These are phyloP conservation scores for Andrena marginata DNA, from an alignment of 2,888 invertebrate species.

Conservation along the genomic window DNA sequence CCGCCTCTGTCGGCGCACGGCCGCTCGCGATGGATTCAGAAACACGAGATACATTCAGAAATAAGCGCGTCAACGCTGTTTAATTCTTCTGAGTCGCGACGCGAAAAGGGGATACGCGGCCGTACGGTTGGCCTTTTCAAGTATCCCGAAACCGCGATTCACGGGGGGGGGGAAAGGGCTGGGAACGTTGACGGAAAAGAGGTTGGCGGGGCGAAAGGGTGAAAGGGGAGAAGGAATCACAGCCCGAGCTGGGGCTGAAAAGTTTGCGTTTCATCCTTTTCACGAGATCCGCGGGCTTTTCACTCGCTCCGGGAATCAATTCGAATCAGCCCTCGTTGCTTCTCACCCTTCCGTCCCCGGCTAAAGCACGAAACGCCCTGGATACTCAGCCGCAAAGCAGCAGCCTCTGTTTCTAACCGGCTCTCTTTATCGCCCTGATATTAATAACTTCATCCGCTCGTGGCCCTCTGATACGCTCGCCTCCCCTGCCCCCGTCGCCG, in stretches of 20 bases:
- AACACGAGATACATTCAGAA: not conserved
- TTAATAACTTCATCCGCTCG: constrained; percentile 55
- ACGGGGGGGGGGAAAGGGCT: constrained; percentile 2
- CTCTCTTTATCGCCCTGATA: constrained; percentile 35
- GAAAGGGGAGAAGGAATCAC: constrained; percentile 51
- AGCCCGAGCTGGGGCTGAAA: constrained; percentile 58
- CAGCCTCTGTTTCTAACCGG: constrained; percentile 32
- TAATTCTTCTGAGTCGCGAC: constrained; percentile 24
- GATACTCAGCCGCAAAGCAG: constrained; percentile 33
- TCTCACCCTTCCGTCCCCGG: constrained; percentile 26
- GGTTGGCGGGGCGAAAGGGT: not conserved
- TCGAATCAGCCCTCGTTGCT: constrained; percentile 60
- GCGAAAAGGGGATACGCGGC: constrained; percentile 6
- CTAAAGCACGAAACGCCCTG: constrained; percentile 29
- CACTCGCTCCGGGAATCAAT: constrained; percentile 69
- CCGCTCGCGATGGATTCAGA: not conserved
- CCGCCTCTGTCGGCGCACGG: not conserved
- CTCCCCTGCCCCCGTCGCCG: not conserved
- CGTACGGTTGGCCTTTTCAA: constrained; percentile 27
- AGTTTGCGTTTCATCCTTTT: constrained; percentile 72
- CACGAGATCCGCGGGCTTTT: constrained; percentile 61
- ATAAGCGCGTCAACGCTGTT: constrained; percentile 2
- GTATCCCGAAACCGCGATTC: constrained; percentile 28
- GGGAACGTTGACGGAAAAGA: constrained; percentile 11
- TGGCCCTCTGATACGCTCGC: not conserved